A percentile compares a stretch with the other conserved stretches of the same genome.
Evolutionary conservation across 1,140 invertebrate species (phyloP).

Genomic region (Eriosoma lanigerum): DNA sequence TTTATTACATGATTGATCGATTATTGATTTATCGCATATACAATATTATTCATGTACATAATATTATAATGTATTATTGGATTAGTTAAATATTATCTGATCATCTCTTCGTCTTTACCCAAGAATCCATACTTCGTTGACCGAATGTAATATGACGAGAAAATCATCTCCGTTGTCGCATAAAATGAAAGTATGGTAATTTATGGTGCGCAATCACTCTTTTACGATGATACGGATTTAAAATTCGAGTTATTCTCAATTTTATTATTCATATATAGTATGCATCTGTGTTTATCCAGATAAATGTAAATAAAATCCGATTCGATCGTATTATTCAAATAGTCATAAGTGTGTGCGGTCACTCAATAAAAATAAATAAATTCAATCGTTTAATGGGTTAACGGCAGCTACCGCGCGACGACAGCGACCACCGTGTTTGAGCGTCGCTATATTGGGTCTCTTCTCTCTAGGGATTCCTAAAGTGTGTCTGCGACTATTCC

Average conservation of each 20-base stretch:
- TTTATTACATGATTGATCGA: no score
- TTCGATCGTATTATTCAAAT: constrained; percentile 34
- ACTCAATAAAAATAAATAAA: constrained; percentile 24
- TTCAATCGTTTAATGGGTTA: constrained; percentile 33
- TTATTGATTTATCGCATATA: no score
- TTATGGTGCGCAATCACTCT: not conserved
- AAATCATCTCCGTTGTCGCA: not conserved
- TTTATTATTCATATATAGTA: no score
- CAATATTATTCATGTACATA: no score
- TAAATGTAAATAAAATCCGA: constrained; percentile 29
- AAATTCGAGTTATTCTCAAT: not conserved
- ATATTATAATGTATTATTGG: no score
- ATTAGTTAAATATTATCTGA: no score
- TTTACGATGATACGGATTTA: not conserved
- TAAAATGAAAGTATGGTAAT: not conserved
- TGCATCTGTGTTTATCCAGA: not conserved
- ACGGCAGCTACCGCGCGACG: not conserved
- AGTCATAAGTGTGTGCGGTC: constrained; percentile 20
- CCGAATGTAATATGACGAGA: not conserved
- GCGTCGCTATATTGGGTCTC: not conserved
- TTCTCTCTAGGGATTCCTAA: constrained; percentile 33
- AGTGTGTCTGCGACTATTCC: not conserved
- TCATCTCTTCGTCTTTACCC: no score
- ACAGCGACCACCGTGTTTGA: constrained; percentile 27
- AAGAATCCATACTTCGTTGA: no score